Percentiles rank a stretch among this genome's conserved stretches.
These are phyloP conservation scores for Psittacula cyanocephala DNA, from an alignment of 2,113 vertebrate species.

Conservation along the genomic window DNA sequence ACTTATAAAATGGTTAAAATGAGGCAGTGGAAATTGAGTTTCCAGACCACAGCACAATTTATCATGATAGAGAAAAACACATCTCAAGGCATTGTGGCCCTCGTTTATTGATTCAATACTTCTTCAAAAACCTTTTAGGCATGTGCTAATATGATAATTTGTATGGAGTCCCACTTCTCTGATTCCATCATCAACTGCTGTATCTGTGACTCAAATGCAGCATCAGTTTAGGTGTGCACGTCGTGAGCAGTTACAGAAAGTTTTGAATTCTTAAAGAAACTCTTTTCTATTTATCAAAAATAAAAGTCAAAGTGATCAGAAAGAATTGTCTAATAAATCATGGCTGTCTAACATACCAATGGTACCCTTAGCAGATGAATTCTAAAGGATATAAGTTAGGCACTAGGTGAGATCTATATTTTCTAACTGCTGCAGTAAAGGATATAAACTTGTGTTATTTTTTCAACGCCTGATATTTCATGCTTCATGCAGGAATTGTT, in stretches of 20 bases:
- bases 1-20: neutral
- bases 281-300: neutral
- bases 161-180: neutral
- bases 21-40: neutral
- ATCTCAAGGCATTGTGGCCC: neutral
- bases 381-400: accelerated
- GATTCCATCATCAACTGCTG: neutral
- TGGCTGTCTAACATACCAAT: neutral
- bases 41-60: neutral
- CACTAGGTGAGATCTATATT: neutral
- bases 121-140: neutral
- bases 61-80: neutral
- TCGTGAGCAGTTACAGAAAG: neutral
- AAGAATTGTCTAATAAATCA: neutral
- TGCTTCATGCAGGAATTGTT: neutral
- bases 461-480: neutral
- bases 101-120: neutral
- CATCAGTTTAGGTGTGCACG: neutral
- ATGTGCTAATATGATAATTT: neutral
- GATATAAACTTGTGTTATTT: neutral
- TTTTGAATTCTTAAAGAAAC: neutral
- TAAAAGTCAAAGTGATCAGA: neutral
- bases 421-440: neutral
- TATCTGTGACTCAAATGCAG: neutral
- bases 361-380: neutral